Evolutionary conservation across 2,888 invertebrate species (phyloP).

Genomic region (Psylliodes chrysocephalus): DNA sequence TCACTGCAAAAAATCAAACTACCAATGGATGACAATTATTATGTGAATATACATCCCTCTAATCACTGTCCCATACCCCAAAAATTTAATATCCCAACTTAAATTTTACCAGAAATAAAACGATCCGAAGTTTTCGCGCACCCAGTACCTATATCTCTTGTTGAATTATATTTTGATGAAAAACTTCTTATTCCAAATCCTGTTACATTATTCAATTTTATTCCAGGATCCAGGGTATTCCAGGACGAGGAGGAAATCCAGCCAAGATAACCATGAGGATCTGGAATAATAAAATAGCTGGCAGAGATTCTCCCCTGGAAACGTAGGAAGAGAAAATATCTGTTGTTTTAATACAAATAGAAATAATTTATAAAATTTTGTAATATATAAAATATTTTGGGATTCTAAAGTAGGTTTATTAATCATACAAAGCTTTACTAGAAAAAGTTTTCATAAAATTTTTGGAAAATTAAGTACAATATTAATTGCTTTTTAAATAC

Average conservation of each 20-base stretch:
- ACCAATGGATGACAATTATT: too few species aligned
- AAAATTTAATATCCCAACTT: too few species aligned
- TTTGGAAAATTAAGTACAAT: too few species aligned
- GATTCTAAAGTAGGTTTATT: not conserved
- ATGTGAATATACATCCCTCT: too few species aligned
- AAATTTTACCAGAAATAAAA: too few species aligned
- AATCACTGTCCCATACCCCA: too few species aligned
- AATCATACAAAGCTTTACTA: too few species aligned
- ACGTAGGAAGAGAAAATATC: not conserved
- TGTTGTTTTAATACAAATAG: not conserved
- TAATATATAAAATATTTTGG: not conserved
- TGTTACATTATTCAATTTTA: conserved; percentile 60
- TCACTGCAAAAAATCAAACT: too few species aligned
- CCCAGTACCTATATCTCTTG: not conserved
- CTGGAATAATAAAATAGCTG: conserved; percentile 49
- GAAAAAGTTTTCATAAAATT: not conserved
- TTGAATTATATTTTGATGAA: conserved; percentile 12
- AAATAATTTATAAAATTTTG: not conserved
- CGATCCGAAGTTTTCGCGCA: too few species aligned
- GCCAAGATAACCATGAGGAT: conserved; percentile 51
- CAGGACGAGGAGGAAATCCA: conserved; percentile 52
- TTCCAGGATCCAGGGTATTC: conserved; percentile 52
- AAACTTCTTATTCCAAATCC: conserved; percentile 32
- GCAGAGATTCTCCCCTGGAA: conserved; percentile 51
- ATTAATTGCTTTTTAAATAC: too few species aligned